Evolutionary conservation across 1,140 invertebrate species (phyloP).

Genomic region (Chironomus tepperi): DNA sequence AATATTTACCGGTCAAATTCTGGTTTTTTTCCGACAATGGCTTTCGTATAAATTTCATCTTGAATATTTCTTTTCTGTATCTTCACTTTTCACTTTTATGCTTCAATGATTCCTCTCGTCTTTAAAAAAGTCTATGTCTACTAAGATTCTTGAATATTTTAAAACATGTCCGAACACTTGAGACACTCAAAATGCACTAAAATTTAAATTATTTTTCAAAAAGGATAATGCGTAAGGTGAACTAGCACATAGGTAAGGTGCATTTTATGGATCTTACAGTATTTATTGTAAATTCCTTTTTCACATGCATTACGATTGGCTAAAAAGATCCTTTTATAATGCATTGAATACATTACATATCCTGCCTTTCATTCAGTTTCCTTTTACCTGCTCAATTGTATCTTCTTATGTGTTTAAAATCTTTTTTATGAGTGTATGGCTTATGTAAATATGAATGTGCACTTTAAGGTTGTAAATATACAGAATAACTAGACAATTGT

Average conservation of each 20-base stretch:
- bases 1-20: constrained; percentile 22
- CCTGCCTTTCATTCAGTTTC: too few species aligned
- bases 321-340: too few species aligned
- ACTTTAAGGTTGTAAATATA: too few species aligned
- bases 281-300: too few species aligned
- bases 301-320: too few species aligned
- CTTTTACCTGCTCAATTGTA: too few species aligned
- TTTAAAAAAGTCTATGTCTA: too few species aligned
- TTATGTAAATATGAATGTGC: too few species aligned
- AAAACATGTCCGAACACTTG: constrained; percentile 7
- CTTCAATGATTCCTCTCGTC: neutral
- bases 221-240: neutral
- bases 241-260: neutral
- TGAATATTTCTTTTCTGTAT: neutral
- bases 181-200: neutral
- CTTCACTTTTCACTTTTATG: neutral
- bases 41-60: constrained; percentile 19
- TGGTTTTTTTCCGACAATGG: constrained; percentile 11
- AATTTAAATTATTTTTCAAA: neutral
- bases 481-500: too few species aligned
- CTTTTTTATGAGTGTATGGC: too few species aligned
- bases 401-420: too few species aligned
- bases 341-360: too few species aligned
- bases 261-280: neutral
- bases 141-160: neutral